Evolutionary conservation across 2,797 vertebrate species (phyloP).

Genomic region (Neosilurus hyrtlii): DNA sequence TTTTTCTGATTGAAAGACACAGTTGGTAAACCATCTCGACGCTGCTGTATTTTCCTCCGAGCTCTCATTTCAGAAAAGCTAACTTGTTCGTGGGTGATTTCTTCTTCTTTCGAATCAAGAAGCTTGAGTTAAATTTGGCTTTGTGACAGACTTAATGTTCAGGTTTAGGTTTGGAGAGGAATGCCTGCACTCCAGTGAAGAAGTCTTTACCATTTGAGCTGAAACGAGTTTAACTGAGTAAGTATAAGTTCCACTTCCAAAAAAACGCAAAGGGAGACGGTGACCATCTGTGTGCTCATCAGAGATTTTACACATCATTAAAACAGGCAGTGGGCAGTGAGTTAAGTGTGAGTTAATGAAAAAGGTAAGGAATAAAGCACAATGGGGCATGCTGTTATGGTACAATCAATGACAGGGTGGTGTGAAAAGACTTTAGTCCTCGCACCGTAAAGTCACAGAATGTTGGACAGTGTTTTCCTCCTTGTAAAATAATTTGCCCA

Average conservation of each 20-base stretch:
- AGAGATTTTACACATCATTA: constrained; percentile 14
- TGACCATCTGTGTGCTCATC: constrained; percentile 19
- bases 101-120: neutral
- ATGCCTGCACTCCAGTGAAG: neutral
- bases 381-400: constrained; percentile 9
- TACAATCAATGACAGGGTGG: constrained; percentile 5
- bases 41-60: too few relatives aligned
- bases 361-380: constrained; percentile 20
- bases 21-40: neutral
- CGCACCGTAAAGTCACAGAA: neutral
- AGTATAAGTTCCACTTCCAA: neutral
- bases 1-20: constrained; percentile 8
- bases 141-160: neutral
- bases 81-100: neutral
- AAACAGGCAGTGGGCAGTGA: neutral
- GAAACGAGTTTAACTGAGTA: neutral
- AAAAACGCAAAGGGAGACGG: neutral
- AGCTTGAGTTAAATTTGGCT: neutral
- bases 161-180: too few relatives aligned
- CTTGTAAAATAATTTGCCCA: too few relatives aligned
- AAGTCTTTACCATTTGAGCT: neutral
- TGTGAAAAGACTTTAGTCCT: neutral
- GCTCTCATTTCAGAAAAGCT: neutral
- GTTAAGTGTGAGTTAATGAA: constrained; percentile 8
- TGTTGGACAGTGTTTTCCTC: neutral